phyloP scores from a whole-genome alignment of 2,113 vertebrate genomes.

The Megalops atlanticus region DNA sequence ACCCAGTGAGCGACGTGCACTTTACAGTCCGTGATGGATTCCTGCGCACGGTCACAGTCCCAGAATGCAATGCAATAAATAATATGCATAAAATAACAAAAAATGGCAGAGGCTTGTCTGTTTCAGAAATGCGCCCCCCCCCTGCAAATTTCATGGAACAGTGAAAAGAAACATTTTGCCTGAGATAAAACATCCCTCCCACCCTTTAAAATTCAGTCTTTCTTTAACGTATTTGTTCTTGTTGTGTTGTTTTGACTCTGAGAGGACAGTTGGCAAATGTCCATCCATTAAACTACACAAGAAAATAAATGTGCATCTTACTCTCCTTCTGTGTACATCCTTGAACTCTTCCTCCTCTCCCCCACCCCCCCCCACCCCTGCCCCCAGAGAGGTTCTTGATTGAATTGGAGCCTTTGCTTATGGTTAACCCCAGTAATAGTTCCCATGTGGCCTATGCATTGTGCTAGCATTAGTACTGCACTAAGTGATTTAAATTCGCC shows the following conservation, averaged over 20 bases:
- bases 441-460: slow-evolving; percentile 40
- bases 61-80: not conserved
- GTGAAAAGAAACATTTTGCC: slow-evolving; percentile 8
- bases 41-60: not conserved
- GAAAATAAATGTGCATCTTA: not conserved
- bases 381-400: slow-evolving; percentile 35
- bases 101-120: not conserved
- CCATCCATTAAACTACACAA: not conserved
- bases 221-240: not conserved
- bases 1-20: not conserved
- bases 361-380: not conserved
- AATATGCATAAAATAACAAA: too few species aligned
- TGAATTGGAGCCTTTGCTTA: slow-evolving; percentile 44
- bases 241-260: not conserved
- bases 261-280: not conserved
- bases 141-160: slow-evolving; percentile 2
- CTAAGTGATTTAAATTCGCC: slow-evolving; percentile 40
- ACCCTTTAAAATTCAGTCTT: not conserved
- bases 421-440: slow-evolving; percentile 46
- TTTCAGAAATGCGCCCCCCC: not conserved
- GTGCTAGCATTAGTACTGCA: slow-evolving; percentile 42
- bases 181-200: not conserved
- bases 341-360: not conserved
- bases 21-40: slow-evolving; percentile 6
- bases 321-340: too few species aligned